Percentiles rank a stretch among this genome's conserved stretches.
These are phyloP conservation scores for Pseudomyrmex cubaensis DNA, from an alignment of 1,140 invertebrate genomes.

Conservation along the genomic window DNA sequence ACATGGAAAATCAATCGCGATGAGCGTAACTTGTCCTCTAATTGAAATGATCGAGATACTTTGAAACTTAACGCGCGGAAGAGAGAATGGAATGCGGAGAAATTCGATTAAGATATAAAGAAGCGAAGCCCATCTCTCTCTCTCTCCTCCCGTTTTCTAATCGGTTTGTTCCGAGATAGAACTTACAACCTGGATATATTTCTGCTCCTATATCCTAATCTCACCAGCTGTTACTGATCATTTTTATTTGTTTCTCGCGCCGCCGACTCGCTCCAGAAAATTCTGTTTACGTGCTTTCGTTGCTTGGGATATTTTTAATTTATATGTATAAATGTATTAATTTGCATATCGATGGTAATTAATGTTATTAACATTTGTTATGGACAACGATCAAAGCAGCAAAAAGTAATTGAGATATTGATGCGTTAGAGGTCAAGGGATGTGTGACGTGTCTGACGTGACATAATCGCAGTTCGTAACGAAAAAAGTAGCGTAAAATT, in stretches of 20 bases:
- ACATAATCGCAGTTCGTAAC: not conserved
- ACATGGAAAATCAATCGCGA: conserved; percentile 50
- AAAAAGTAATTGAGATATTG: not conserved
- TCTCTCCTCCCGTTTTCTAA: not conserved
- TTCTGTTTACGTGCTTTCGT: conserved; percentile 1
- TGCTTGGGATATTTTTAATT: too few relatives aligned
- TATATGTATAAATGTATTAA: conserved; percentile 12
- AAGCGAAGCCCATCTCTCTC: not conserved
- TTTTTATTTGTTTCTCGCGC: not conserved
- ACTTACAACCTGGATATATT: too few relatives aligned
- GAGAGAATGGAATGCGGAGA: conserved; percentile 25
- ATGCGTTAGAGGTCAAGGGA: not conserved
- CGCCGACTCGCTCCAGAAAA: not conserved
- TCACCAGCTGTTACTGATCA: not conserved
- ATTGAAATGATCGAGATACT: conserved; percentile 23
- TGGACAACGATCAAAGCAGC: not conserved
- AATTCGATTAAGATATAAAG: conserved; percentile 49
- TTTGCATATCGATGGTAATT: conserved; percentile 24
- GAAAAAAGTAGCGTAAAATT: not conserved
- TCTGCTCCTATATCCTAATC: conserved; percentile 7
- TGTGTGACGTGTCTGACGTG: too few relatives aligned
- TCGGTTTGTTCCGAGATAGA: too few relatives aligned
- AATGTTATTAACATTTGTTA: conserved; percentile 5
- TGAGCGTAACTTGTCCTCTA: conserved; percentile 25
- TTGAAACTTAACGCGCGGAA: conserved; percentile 5